Percentiles rank a stretch among this genome's conserved stretches.
Conservation (phyloP, 2,113 vertebrate species). For the Ageneiosus marmoratus region DNA sequence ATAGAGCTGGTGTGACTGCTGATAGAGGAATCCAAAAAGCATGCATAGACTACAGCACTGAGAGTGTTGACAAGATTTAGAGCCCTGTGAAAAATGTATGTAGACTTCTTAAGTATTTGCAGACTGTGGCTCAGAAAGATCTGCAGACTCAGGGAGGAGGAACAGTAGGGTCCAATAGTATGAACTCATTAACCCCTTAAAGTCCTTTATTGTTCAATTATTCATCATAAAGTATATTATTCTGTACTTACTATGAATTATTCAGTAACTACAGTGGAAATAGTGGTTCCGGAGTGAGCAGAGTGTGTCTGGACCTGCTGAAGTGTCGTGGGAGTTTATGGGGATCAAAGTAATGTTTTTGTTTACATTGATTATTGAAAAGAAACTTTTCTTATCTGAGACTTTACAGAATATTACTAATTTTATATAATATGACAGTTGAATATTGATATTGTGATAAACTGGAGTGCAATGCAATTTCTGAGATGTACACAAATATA, state of each 20-base stretch:
- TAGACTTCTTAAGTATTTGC: background rate
- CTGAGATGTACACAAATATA: background rate
- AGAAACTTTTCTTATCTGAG: background rate
- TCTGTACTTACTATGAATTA: slow-evolving; percentile 18
- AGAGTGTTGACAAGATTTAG: slow-evolving; percentile 5
- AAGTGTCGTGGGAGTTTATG: background rate
- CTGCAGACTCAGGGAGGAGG: slow-evolving; percentile 12
- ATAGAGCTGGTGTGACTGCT: slow-evolving; percentile 9
- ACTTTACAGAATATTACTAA: background rate
- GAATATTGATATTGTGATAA: background rate
- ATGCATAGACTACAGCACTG: slow-evolving; percentile 5
- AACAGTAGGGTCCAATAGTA: slow-evolving; percentile 5
- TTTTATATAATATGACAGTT: background rate
- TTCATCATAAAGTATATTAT: slow-evolving; percentile 19
- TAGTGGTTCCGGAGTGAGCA: background rate
- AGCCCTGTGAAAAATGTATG: background rate
- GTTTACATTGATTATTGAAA: background rate
- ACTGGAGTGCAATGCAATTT: background rate
- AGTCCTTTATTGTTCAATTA: slow-evolving; percentile 14
- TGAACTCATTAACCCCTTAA: background rate
- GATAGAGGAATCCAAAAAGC: background rate
- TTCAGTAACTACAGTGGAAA: slow-evolving; percentile 19
- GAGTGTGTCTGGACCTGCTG: background rate
- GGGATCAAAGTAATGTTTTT: background rate
- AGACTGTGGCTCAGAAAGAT: slow-evolving; percentile 1